A percentile compares a stretch with the other conserved stretches of the same genome.
Conservation (phyloP, 2,113 vertebrate genomes). For the Rhynchomys soricoides region DNA sequence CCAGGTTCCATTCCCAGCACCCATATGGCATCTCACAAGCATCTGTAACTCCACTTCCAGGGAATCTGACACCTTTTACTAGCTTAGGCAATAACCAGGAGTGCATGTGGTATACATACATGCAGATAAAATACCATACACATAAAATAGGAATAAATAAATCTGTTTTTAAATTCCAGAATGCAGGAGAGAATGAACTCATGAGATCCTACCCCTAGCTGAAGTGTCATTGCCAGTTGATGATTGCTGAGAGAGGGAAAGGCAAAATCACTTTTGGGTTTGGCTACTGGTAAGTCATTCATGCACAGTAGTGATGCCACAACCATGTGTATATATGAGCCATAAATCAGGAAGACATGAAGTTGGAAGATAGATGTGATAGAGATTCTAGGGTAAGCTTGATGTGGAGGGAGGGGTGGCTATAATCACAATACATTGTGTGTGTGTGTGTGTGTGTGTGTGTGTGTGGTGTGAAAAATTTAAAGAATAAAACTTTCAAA, state of each 20-base stretch:
- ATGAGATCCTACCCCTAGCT: background rate
- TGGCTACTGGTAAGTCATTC: background rate
- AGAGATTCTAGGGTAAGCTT: background rate
- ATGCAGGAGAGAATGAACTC: background rate
- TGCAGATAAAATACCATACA: background rate
- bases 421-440: background rate
- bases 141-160: background rate
- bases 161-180: background rate
- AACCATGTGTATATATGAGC: background rate
- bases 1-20: background rate
- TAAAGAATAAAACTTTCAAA: background rate
- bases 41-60: background rate
- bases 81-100: background rate
- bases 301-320: background rate
- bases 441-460: background rate
- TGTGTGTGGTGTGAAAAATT: too few relatives aligned
- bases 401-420: background rate
- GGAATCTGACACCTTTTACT: background rate
- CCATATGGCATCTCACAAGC: background rate
- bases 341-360: background rate
- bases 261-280: background rate
- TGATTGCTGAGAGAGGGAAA: background rate
- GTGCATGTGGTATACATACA: background rate
- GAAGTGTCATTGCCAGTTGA: background rate
- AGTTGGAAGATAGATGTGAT: background rate